phyloP scores from a whole-genome alignment of 2,113 vertebrate species.

The Stictonetta naevosa region DNA sequence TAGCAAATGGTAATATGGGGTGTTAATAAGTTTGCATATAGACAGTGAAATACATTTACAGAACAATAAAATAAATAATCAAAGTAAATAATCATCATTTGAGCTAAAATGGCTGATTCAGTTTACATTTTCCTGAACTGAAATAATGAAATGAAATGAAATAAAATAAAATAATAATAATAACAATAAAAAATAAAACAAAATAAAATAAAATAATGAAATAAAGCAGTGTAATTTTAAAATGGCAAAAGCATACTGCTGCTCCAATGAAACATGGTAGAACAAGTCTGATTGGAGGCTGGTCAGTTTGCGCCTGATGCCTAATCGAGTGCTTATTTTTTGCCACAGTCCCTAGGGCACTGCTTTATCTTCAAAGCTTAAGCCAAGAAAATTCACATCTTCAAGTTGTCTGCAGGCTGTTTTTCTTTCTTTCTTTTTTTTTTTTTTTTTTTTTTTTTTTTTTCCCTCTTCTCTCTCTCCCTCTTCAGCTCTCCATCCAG shows the following conservation, averaged over 20 bases:
- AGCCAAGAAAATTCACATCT: constrained; percentile 76
- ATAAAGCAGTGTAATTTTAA: constrained; percentile 23
- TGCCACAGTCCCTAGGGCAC: constrained; percentile 67
- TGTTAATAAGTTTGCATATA: background rate
- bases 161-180: background rate
- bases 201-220: background rate
- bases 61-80: background rate
- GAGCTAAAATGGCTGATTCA: background rate
- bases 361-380: constrained; percentile 78
- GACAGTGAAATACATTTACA: background rate
- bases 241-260: constrained; percentile 18
- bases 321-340: constrained; percentile 72
- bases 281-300: constrained; percentile 68
- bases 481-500: constrained; percentile 55
- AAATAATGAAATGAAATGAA: background rate
- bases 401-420: constrained; percentile 77
- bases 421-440: constrained; percentile 29
- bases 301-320: constrained; percentile 74
- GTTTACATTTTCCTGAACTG: background rate
- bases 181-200: background rate
- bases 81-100: background rate
- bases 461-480: background rate
- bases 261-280: background rate
- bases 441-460: background rate
- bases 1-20: background rate